A percentile compares a stretch with the other conserved stretches of the same genome.
These are phyloP conservation scores for Nyctibius bracteatus DNA, from an alignment of 2,113 vertebrate genomes.

Conservation along the genomic window DNA sequence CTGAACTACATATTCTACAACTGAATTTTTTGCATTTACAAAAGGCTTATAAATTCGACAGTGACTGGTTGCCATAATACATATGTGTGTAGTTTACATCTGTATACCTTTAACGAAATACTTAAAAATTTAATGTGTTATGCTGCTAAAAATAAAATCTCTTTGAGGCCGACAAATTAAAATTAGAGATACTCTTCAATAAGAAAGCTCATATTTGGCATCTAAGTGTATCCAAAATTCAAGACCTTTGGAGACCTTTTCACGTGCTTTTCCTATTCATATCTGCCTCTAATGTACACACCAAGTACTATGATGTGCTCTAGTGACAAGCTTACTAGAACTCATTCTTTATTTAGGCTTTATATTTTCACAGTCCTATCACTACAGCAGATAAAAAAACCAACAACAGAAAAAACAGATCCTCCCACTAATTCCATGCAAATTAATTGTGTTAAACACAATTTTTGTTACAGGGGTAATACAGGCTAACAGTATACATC, in stretches of 20 bases:
- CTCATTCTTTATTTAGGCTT: not conserved
- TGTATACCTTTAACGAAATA: not conserved
- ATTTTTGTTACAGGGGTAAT: not conserved
- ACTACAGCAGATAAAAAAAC: not conserved
- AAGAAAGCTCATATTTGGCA: not conserved
- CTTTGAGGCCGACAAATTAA: not conserved
- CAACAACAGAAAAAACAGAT: not conserved
- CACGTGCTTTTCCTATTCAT: not conserved
- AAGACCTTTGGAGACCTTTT: not conserved
- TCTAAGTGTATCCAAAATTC: not conserved
- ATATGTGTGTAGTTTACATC: not conserved
- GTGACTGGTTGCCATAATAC: not conserved
- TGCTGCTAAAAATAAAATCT: not conserved
- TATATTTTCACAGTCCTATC: not conserved
- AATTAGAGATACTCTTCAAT: not conserved
- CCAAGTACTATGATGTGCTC: rapidly evolving
- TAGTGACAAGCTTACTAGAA: not conserved
- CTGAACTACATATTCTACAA: not conserved
- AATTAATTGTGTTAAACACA: not conserved
- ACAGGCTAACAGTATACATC: not conserved
- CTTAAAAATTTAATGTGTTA: not conserved
- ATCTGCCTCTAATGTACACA: not conserved
- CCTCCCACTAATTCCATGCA: not conserved
- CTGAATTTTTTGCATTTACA: not conserved
- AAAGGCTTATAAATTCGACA: not conserved